Evolutionary conservation across 2,888 invertebrate genomes (phyloP), one percentile per base, ranked within the genome.

Genomic region (Drosophila dives): DNA sequence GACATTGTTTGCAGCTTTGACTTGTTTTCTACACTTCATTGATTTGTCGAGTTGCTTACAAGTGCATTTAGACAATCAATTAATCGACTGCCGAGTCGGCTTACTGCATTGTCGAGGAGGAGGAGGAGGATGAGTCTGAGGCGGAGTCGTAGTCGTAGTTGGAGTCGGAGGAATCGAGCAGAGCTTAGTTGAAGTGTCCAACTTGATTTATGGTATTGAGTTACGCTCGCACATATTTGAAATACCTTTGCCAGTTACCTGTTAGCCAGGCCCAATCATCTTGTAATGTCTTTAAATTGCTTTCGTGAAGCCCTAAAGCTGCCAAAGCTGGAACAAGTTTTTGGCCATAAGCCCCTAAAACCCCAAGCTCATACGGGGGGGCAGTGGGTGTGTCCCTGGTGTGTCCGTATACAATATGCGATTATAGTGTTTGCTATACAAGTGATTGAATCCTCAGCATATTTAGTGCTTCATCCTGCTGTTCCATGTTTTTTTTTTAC

Each of bases 31-130:
- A 86, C 90, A 89, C 86, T 90, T 86, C 86, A 87, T 90, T 87
- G 86, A 82, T 89, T 89, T 75, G 87, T 69, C 77, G 83, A 89
- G 86, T 89, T 83, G 90, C 83, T 85, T 89, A 90, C 86, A 86
- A 90, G 90, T 90, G 90, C 89, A 90, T 87, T 87, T 90, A 87
- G 86, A 90, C 86, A 87, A 87, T 89, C 86, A 86, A 87, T 87
- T 87, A 87, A 87, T 89, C 90, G 90, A 88, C 89, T 81, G 64
- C 68, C 56, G 62, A 63, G 55, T 45, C 66, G 54, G 61, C 54
- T 66, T 58, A 65, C 45, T 69, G 89, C 72, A 70, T 38, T 72
- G 63, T 68, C 66, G 26, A 26, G 33, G 1, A 12, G 15, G 33
- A 15, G 1, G 1, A 10, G 34, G 23, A 1, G 29, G 10, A 10